Evolutionary conservation across 2,113 vertebrate genomes (phyloP).

Genomic region (Ciconia stormi): DNA sequence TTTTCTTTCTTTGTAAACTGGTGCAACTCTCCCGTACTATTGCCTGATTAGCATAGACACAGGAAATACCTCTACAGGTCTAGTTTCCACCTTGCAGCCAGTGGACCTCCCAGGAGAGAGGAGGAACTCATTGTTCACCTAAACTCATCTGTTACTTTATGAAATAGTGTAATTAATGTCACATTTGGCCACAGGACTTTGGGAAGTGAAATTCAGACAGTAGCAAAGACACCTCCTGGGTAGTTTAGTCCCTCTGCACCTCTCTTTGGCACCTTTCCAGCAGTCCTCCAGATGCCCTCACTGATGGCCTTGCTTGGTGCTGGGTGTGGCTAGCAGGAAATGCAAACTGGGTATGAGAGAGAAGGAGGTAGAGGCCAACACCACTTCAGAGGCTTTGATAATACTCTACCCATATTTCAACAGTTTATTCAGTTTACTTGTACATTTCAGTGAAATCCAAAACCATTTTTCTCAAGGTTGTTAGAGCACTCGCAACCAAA

Average conservation of each 20-base stretch:
- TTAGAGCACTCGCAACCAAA: not conserved
- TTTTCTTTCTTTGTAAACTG: not conserved
- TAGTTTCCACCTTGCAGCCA: not conserved
- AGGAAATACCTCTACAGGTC: not conserved
- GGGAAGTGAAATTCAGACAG: not conserved
- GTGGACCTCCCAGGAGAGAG: not conserved
- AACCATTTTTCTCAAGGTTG: not conserved
- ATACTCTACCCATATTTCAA: not conserved
- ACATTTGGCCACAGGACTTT: not conserved
- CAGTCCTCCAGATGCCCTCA: not conserved
- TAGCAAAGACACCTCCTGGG: not conserved
- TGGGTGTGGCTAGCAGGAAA: not conserved
- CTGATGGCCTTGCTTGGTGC: not conserved
- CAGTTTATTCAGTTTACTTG: not conserved
- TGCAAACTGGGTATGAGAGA: not conserved
- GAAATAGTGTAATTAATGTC: not conserved
- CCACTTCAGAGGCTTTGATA: not conserved
- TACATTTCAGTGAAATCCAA: not conserved
- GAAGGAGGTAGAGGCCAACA: not conserved
- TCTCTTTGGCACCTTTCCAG: not conserved
- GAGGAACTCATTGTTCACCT: not conserved
- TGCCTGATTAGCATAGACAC: not conserved
- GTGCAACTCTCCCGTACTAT: not conserved
- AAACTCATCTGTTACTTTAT: not conserved
- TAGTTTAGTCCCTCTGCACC: not conserved